phyloP scores from a whole-genome alignment of 2,113 vertebrate species.

The Electrona antarctica region DNA sequence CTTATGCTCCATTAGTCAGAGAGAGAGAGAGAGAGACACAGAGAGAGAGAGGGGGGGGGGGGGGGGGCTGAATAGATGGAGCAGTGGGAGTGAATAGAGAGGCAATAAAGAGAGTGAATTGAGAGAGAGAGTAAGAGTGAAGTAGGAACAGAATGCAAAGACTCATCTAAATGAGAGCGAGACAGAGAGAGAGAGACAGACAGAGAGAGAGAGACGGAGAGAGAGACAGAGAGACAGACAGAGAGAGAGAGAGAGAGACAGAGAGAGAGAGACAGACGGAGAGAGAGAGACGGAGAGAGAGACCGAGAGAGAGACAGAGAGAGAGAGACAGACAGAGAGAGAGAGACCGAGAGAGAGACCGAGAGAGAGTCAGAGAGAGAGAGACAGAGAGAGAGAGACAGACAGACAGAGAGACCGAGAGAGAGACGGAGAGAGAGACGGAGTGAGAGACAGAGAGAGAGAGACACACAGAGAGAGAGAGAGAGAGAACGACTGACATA shows the following conservation, averaged over 20 bases:
- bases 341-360: constrained; percentile 3
- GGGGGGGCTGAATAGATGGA: too few relatives aligned
- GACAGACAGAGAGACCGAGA: too few relatives aligned
- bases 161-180: constrained; percentile 12
- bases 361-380: constrained; percentile 10
- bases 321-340: constrained; percentile 40
- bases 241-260: constrained; percentile 12
- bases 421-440: constrained; percentile 4
- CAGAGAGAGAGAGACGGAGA: constrained; percentile 35
- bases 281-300: constrained; percentile 21
- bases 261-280: constrained; percentile 34
- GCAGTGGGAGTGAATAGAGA: too few relatives aligned
- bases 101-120: too few relatives aligned
- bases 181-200: constrained; percentile 20
- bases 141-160: too few relatives aligned
- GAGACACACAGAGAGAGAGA: constrained; percentile 8
- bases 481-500: neutral
- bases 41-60: constrained; percentile 33
- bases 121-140: too few relatives aligned
- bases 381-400: constrained; percentile 17
- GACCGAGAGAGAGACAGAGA: constrained; percentile 18
- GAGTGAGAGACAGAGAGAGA: neutral
- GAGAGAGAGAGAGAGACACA: constrained; percentile 52
- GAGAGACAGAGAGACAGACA: neutral
- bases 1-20: constrained; percentile 75